Percentiles rank a stretch among this genome's conserved stretches.
phyloP scores from a whole-genome alignment of 2,888 invertebrate species.

The Chymomyza amoena region DNA sequence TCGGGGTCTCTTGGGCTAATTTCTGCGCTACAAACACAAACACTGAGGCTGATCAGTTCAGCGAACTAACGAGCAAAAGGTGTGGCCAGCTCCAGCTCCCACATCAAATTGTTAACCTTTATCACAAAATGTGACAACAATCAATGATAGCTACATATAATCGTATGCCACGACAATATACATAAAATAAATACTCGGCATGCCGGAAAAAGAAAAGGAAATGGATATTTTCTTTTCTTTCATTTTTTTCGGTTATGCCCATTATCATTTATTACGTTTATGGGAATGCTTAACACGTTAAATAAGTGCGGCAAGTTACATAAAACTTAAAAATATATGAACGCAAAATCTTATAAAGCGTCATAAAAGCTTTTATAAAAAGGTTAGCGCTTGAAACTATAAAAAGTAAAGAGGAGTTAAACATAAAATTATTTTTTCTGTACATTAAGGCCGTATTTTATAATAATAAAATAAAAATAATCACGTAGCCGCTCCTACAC shows the following conservation, averaged over 20 bases:
- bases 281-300: background rate
- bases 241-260: background rate
- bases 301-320: background rate
- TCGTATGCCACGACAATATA: background rate
- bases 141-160: background rate
- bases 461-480: no score
- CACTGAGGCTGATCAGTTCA: background rate
- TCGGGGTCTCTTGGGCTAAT: constrained; percentile 40
- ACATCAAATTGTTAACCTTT: constrained; percentile 30
- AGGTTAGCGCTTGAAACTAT: no score
- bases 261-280: background rate
- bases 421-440: no score
- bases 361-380: no score
- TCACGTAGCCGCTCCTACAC: no score
- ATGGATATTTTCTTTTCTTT: background rate
- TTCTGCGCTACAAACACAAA: background rate
- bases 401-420: no score
- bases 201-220: background rate
- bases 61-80: constrained; percentile 48
- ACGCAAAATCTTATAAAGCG: no score
- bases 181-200: background rate
- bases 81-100: constrained; percentile 40
- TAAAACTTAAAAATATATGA: no score
- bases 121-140: background rate
- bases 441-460: no score